A percentile compares a stretch with the other conserved stretches of the same genome.
Conservation (phyloP, 2,113 vertebrate species). For the Salvelinus alpinus region DNA sequence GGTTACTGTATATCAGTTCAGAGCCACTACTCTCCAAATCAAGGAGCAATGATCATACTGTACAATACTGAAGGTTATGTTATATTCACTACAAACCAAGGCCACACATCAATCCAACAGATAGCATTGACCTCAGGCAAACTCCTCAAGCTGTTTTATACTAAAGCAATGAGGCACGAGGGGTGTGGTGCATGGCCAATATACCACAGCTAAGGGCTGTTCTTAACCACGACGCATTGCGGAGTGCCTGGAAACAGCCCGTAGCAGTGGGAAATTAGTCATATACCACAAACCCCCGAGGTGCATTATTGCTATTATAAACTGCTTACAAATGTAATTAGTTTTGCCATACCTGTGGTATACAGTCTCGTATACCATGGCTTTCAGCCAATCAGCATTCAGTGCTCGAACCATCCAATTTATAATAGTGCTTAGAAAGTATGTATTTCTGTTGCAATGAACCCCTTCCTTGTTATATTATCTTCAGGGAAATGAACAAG, state of each 20-base stretch:
- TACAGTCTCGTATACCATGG: too few species aligned
- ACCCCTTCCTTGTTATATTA: conserved; percentile 9
- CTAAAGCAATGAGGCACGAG: background rate
- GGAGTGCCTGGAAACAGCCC: too few species aligned
- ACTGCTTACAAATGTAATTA: too few species aligned
- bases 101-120: background rate
- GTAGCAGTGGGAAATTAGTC: too few species aligned
- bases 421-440: background rate
- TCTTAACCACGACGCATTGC: too few species aligned
- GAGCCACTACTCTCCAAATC: background rate
- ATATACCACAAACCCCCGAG: too few species aligned
- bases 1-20: background rate
- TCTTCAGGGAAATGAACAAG: conserved; percentile 91
- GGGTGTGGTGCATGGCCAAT: too few species aligned
- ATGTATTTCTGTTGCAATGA: background rate
- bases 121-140: background rate
- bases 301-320: too few species aligned
- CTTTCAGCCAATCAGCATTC: too few species aligned
- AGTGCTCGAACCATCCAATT: too few species aligned
- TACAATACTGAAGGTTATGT: background rate
- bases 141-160: background rate
- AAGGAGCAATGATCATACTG: background rate
- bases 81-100: background rate
- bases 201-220: too few species aligned
- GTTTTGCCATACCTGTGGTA: too few species aligned